Evolutionary conservation across 2,888 invertebrate genomes (phyloP), one percentile per base, ranked within the genome.

Genomic region (Tortrix viridana): DNA sequence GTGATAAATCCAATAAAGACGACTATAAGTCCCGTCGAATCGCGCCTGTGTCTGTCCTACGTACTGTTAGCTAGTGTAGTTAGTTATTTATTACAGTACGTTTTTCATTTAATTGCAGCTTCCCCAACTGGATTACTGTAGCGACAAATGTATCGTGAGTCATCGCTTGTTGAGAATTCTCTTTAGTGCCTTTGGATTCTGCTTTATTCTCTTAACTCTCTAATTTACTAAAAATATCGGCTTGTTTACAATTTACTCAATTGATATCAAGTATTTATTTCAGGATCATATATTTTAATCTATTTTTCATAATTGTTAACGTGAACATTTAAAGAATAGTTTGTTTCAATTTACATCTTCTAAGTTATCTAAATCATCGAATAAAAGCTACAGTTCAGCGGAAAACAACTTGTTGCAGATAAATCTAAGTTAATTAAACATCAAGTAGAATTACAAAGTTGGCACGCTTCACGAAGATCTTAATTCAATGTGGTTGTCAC

Each of bases 401-500:
- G 44, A 16, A 59, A 59, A 43, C 16, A 53, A 54, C 47, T 47
- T 54, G 41, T 53, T 53, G 52, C 22, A 32, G 47, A 76, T 79
- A 77, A 76, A 74, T 77, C 69, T 69, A 60, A 70, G 59, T 74
- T 76, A 78, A 77, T 77, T 76, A 75, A 74, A 76, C 70, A 71
- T 63, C 63, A 63, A 63, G 48, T 53, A 58, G 50, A 52, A 26
- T 48, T 53, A 71, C 72, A 70, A 75, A 77, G 72, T 74, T 75
- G 43, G 62, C 65, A 54, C 49, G 62, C 49, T 47, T 32, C 50
- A 41, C 43, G 59, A 55, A 57, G 69, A 69, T 71, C 69, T 73
- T 79, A 80, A 78, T 79, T 84, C 77, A 77, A 72, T 65, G 69
- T 66, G 70, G 69, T 71, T 77, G 80, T 79, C 75, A 74, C 75